Evolutionary conservation across 2,797 vertebrate species (phyloP).

Genomic region (Acanthurus lineatus): DNA sequence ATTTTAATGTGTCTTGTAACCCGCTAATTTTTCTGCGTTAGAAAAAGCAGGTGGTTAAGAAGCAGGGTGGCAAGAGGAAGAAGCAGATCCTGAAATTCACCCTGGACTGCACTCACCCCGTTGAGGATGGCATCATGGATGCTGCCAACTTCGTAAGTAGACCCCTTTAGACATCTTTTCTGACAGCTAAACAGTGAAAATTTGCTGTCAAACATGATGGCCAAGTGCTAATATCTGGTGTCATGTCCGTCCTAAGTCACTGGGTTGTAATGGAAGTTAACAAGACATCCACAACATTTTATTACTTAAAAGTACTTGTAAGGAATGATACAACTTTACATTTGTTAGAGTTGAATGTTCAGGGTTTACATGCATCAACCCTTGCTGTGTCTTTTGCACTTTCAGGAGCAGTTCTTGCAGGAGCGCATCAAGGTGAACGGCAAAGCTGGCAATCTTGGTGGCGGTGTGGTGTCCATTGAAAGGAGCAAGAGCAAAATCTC

Average conservation of each 20-base stretch:
- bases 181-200: background rate
- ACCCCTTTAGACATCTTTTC: background rate
- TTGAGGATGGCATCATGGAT: slow-evolving; percentile 99
- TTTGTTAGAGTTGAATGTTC: background rate
- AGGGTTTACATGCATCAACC: background rate
- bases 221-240: background rate
- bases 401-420: slow-evolving; percentile 97
- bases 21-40: slow-evolving; percentile 56
- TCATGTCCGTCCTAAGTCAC: background rate
- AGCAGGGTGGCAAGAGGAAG: slow-evolving; percentile 95
- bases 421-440: slow-evolving; percentile 98
- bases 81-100: slow-evolving; percentile 98
- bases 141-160: slow-evolving; percentile 96
- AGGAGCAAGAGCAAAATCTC: slow-evolving; percentile 98
- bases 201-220: background rate
- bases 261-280: background rate
- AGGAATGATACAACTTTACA: background rate
- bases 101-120: slow-evolving; percentile 97
- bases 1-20: rapidly evolving
- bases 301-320: background rate
- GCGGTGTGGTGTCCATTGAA: slow-evolving; percentile 94
- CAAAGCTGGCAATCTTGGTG: slow-evolving; percentile 95
- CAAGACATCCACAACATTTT: background rate
- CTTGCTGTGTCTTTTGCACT: background rate
- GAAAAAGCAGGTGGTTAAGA: slow-evolving; percentile 89